phyloP scores from a whole-genome alignment of 2,888 invertebrate genomes.

The Craniophora ligustri region DNA sequence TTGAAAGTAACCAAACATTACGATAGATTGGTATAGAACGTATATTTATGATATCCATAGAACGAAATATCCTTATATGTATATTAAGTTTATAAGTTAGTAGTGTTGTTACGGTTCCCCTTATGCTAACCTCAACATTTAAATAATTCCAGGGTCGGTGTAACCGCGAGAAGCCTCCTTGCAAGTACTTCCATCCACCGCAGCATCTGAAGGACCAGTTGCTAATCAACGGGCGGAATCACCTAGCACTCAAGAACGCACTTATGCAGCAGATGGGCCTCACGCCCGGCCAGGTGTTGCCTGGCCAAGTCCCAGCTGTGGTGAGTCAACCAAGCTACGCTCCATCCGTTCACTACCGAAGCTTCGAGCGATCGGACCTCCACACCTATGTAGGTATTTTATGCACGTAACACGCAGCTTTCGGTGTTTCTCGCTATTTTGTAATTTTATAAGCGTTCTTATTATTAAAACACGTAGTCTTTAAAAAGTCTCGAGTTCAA shows the following conservation, averaged over 20 bases:
- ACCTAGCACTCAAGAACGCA: constrained; percentile 99
- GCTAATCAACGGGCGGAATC: constrained; percentile 99
- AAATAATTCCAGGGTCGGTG: constrained; percentile 97
- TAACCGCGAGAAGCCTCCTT: constrained; percentile 99
- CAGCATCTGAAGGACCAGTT: constrained; percentile 99
- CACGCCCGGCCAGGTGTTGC: constrained; percentile 96
- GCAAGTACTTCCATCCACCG: constrained; percentile 99
- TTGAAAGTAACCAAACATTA: constrained; percentile 36
- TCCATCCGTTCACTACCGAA: constrained; percentile 39
- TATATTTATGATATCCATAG: constrained; percentile 23
- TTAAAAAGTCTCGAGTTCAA: constrained; percentile 71
- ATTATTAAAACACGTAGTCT: constrained; percentile 74
- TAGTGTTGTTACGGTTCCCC: constrained; percentile 1
- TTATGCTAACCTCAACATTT: constrained; percentile 27
- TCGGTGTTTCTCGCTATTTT: constrained; percentile 82
- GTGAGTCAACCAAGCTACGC: constrained; percentile 89
- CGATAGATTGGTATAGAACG: too few species aligned
- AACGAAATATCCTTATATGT: constrained; percentile 1
- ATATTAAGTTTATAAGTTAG: constrained; percentile 11
- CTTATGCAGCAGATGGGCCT: constrained; percentile 99
- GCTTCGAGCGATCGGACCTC: constrained; percentile 86
- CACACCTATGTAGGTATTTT: constrained; percentile 68
- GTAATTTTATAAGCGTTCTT: constrained; percentile 73
- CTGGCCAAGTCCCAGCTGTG: constrained; percentile 97
- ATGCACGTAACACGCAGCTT: constrained; percentile 86